Conservation (phyloP, 30 jellyfish, hydroid and myxozoan genomes). For the Hydractinia symbiolongicarpus region DNA sequence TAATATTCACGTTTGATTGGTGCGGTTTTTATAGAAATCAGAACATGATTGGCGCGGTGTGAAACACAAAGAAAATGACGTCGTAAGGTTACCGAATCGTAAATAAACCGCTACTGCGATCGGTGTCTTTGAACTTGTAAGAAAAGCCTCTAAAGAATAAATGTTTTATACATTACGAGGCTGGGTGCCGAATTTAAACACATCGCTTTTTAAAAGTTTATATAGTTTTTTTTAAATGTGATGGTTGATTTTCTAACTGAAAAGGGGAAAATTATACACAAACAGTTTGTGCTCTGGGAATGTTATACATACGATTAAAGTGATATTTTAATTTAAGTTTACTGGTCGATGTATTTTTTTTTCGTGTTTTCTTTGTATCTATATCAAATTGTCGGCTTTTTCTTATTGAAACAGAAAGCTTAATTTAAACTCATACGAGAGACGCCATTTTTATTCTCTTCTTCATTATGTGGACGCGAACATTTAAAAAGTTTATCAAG, state of each 20-base stretch:
- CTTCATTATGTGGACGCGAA: no score
- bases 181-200: conserved; percentile 30
- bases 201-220: conserved; percentile 6
- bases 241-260: neutral
- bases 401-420: conserved; percentile 13
- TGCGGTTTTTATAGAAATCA: conserved; percentile 24
- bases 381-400: conserved; percentile 12
- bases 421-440: conserved; percentile 16
- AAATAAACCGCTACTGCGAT: conserved; percentile 37
- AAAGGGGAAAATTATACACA: neutral
- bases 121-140: conserved; percentile 35
- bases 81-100: conserved; percentile 32
- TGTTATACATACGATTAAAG: no score
- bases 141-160: conserved; percentile 19
- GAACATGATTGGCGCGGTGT: conserved; percentile 36
- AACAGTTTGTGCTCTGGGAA: no score
- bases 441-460: conserved; percentile 28
- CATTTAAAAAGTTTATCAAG: no score
- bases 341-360: no score
- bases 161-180: conserved; percentile 17
- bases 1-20: conserved; percentile 18
- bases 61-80: conserved; percentile 32
- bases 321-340: no score
- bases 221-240: neutral
- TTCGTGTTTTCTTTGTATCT: no score